Conservation (phyloP, 2,113 vertebrate species). For the Alaudala cheleensis region DNA sequence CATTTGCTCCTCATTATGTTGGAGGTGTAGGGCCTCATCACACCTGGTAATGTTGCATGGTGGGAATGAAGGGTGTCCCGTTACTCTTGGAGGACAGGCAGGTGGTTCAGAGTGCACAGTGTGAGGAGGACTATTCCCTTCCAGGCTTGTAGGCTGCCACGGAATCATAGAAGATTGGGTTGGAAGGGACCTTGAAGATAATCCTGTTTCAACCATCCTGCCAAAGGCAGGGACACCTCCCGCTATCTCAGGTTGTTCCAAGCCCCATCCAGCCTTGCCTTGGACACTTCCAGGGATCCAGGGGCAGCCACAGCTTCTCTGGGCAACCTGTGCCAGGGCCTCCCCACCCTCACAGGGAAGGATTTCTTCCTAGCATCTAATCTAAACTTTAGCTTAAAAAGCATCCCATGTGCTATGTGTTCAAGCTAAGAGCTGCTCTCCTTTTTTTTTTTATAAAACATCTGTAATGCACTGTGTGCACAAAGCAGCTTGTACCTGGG, state of each 20-base stretch:
- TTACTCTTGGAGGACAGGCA: not conserved
- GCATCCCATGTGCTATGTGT: not conserved
- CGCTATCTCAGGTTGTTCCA: not conserved
- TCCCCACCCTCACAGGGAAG: not conserved
- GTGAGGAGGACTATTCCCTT: not conserved
- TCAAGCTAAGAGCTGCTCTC: not conserved
- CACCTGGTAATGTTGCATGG: not conserved
- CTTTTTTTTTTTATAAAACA: too few species aligned
- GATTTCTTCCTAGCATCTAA: not conserved
- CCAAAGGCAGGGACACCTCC: not conserved
- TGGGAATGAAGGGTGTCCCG: accelerated
- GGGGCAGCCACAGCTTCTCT: not conserved
- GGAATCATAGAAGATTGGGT: not conserved
- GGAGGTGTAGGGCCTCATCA: not conserved
- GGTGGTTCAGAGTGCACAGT: not conserved
- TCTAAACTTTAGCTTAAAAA: not conserved
- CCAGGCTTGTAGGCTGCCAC: accelerated
- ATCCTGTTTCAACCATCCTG: accelerated
- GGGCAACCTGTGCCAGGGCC: not conserved
- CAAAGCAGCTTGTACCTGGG: not conserved
- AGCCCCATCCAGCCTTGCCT: accelerated
- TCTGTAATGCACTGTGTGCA: not conserved
- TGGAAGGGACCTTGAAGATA: not conserved
- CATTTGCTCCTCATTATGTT: not conserved
- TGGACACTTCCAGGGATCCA: not conserved